phyloP scores from a whole-genome alignment of 2,888 invertebrate genomes.

The Andrena haemorrhoa region DNA sequence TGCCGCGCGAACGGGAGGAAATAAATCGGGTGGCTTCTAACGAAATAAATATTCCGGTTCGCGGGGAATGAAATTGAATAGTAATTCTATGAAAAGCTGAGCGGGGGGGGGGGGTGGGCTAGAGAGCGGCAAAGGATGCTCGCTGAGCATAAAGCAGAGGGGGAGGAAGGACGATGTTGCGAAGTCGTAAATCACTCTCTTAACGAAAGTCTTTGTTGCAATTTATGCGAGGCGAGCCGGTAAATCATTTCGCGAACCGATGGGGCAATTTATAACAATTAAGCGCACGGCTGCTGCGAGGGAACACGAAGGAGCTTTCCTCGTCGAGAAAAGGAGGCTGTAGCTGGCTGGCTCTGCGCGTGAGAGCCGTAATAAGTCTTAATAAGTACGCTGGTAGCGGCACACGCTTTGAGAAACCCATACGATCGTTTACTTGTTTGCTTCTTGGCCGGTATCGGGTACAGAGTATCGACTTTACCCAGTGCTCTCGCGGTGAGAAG shows the following conservation, averaged over 20 bases:
- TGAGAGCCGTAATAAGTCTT: conserved; percentile 73
- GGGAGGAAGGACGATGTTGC: conserved; percentile 67
- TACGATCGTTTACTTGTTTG: conserved; percentile 28
- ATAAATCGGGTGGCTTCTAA: conserved; percentile 31
- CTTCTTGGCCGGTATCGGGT: neutral
- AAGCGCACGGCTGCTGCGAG: conserved; percentile 65
- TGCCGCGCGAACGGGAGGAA: neutral
- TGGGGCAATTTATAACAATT: conserved; percentile 84
- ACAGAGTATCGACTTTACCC: conserved; percentile 16
- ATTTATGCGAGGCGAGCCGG: conserved; percentile 80
- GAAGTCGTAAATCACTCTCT: conserved; percentile 82
- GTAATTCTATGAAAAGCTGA: conserved; percentile 48
- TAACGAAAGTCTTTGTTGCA: conserved; percentile 83
- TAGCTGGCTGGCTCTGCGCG: conserved; percentile 48
- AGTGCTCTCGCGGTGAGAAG: neutral
- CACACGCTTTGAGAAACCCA: conserved; percentile 45
- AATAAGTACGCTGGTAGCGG: conserved; percentile 69
- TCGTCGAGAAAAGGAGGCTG: conserved; percentile 70
- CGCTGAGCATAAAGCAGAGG: conserved; percentile 74
- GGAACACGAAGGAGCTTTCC: conserved; percentile 60
- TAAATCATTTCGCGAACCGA: conserved; percentile 83
- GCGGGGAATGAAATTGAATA: conserved; percentile 57
- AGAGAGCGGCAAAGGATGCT: conserved; percentile 21
- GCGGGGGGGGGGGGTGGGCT: too few species aligned
- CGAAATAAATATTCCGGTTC: conserved; percentile 50